phyloP scores from a whole-genome alignment of 2,797 vertebrate genomes.

The Synanceia verrucosa region DNA sequence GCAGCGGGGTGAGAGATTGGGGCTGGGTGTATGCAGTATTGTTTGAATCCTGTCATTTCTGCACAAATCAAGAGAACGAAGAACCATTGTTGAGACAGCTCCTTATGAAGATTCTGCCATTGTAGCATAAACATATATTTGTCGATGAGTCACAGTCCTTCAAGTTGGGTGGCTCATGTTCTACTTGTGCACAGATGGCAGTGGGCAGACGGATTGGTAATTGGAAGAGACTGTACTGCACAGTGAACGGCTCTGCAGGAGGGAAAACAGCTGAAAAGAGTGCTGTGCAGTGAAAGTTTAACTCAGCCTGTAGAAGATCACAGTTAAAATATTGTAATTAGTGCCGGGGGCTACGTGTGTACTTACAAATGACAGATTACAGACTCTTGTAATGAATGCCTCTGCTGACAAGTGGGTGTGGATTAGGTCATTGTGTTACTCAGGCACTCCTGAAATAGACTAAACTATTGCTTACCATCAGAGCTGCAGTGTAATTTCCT shows the following conservation, averaged over 20 bases:
- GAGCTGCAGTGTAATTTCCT: constrained; percentile 36
- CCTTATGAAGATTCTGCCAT: constrained; percentile 2
- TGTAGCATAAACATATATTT: constrained; percentile 46
- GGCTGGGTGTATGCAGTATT: background rate
- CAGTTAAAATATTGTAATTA: constrained; percentile 71
- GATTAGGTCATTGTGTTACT: constrained; percentile 74
- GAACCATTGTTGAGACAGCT: constrained; percentile 5
- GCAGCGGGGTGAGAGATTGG: constrained; percentile 24
- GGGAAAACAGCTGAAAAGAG: constrained; percentile 14
- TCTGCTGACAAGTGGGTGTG: constrained; percentile 66
- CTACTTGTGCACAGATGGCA: constrained; percentile 64
- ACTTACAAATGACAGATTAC: constrained; percentile 62
- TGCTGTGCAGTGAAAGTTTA: constrained; percentile 28
- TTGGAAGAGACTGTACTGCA: constrained; percentile 48
- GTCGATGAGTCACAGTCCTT: constrained; percentile 39
- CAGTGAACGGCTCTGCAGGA: constrained; percentile 29
- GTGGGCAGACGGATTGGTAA: constrained; percentile 70
- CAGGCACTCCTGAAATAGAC: constrained; percentile 69
- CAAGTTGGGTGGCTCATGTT: constrained; percentile 38
- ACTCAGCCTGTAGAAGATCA: constrained; percentile 43
- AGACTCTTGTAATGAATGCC: constrained; percentile 69
- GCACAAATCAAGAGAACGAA: background rate
- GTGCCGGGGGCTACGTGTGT: constrained; percentile 35
- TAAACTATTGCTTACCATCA: constrained; percentile 40
- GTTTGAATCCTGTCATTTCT: constrained; percentile 9